Evolutionary conservation across 2,113 vertebrate genomes (phyloP), one percentile per base, ranked within the genome.

Genomic region (Oceanodroma tethys): DNA sequence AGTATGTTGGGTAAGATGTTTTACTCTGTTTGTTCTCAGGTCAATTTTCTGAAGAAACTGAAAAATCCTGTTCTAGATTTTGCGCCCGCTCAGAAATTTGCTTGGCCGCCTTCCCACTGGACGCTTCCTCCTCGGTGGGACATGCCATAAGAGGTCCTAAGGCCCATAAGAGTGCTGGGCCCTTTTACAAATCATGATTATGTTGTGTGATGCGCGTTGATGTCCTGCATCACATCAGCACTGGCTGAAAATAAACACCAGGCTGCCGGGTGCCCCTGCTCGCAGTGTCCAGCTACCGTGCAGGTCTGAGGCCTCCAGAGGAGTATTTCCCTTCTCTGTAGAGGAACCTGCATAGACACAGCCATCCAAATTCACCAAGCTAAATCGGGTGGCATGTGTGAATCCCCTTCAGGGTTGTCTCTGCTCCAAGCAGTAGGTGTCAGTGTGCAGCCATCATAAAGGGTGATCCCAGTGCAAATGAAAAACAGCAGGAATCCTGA

Each of bases 351-450:
- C 38, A 5, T 11, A 42, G 50, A 11, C 18, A 23, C 25, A 55
- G 18, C 42, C 30, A 19, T 74, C 83, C 38, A 42, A 23, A 91
- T 73, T 70, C 81, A n/a, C 42, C 0, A 1, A 30, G 48, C 48
- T 76, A 30, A 42, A 26, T 55, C 1, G 1, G 23, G 32, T 55
- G 43, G 11, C 2, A 0, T 40, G 5, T 26, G 1, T 55, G 56
- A 72, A 78, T 81, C 30, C 63, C 38, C 18, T 79, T 11, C 21
- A 19, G 78, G 16, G 15, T 53, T 71, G 52, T 84, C 50, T 88
- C 32, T 81, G 27, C 55, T 90, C 70, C 87, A 83, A 86, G 66
- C 96, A 82, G 94, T 95, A 98, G 96, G 83, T 95, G 96, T 96
- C 95, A 94, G 92, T 95, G 86, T 93, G 63, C 52, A 43, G 58